Percentiles rank a stretch among this genome's conserved stretches.
phyloP scores from a whole-genome alignment of 2,888 invertebrate genomes.

The Macrosiphum euphorbiae region DNA sequence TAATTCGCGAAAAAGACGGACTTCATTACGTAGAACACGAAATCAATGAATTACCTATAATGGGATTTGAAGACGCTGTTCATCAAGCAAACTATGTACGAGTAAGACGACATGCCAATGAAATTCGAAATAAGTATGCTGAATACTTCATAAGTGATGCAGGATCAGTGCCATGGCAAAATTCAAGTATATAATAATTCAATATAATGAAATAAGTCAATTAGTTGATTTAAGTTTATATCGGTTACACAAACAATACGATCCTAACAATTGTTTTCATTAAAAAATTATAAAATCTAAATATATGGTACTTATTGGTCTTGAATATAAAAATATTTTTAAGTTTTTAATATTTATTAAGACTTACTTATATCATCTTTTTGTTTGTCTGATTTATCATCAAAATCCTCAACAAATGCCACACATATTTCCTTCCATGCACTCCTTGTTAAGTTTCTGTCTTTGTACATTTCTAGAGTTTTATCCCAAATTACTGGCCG shows the following conservation, averaged over 20 bases:
- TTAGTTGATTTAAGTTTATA: constrained; percentile 1
- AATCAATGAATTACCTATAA: background rate
- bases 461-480: too few species aligned
- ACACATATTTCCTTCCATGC: too few species aligned
- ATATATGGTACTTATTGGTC: constrained; percentile 12
- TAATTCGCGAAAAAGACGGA: too few species aligned
- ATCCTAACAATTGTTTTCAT: constrained; percentile 12
- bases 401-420: too few species aligned
- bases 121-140: constrained; percentile 53
- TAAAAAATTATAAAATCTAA: constrained; percentile 1
- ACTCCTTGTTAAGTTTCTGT: too few species aligned
- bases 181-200: constrained; percentile 15
- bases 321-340: background rate
- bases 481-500: too few species aligned
- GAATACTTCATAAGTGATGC: too few species aligned
- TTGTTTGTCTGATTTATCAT: too few species aligned
- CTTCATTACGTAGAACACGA: too few species aligned
- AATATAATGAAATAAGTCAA: constrained; percentile 1
- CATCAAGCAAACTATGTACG: constrained; percentile 15
- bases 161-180: background rate
- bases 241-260: constrained; percentile 2
- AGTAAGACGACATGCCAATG: background rate
- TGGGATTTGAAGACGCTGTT: constrained; percentile 21
- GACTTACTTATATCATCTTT: too few species aligned
- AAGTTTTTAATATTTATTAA: too few species aligned